phyloP scores from a whole-genome alignment of 2,888 invertebrate species.

The Abrostola tripartita region DNA sequence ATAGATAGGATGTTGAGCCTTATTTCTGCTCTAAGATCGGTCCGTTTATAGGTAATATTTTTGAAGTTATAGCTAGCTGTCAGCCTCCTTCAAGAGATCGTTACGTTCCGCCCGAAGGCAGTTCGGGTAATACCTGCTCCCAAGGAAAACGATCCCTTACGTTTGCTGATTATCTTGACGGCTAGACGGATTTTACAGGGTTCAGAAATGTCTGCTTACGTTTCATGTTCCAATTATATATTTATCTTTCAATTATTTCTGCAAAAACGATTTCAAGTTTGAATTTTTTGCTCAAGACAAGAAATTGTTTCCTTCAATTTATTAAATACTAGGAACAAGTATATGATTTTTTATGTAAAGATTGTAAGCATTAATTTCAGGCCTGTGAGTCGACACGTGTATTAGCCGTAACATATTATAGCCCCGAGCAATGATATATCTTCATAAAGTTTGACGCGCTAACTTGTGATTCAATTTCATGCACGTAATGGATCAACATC shows the following conservation, averaged over 20 bases:
- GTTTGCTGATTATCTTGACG: constrained; percentile 60
- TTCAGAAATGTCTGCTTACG: constrained; percentile 24
- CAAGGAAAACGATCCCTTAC: constrained; percentile 59
- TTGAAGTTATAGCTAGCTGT: constrained; percentile 59
- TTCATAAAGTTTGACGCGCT: constrained; percentile 42
- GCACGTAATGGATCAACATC: constrained; percentile 63
- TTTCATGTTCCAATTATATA: constrained; percentile 27
- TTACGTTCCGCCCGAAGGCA: constrained; percentile 59
- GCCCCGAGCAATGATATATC: constrained; percentile 28
- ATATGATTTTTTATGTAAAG: no score
- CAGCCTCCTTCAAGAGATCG: constrained; percentile 54
- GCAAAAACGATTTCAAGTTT: background rate
- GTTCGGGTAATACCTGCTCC: constrained; percentile 62
- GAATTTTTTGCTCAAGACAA: constrained; percentile 15
- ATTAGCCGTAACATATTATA: constrained; percentile 4
- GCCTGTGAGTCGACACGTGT: background rate
- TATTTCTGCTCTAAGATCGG: constrained; percentile 42
- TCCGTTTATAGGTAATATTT: constrained; percentile 60
- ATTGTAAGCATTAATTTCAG: background rate
- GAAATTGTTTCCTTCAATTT: background rate
- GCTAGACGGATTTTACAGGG: constrained; percentile 43
- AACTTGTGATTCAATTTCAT: constrained; percentile 64
- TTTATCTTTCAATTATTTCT: constrained; percentile 23
- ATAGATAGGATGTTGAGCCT: constrained; percentile 21
- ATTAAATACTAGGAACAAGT: background rate